Percentiles rank a stretch among this genome's conserved stretches.
Evolutionary conservation across 2,888 invertebrate species (phyloP).

Genomic region (Oscheius sp.): DNA sequence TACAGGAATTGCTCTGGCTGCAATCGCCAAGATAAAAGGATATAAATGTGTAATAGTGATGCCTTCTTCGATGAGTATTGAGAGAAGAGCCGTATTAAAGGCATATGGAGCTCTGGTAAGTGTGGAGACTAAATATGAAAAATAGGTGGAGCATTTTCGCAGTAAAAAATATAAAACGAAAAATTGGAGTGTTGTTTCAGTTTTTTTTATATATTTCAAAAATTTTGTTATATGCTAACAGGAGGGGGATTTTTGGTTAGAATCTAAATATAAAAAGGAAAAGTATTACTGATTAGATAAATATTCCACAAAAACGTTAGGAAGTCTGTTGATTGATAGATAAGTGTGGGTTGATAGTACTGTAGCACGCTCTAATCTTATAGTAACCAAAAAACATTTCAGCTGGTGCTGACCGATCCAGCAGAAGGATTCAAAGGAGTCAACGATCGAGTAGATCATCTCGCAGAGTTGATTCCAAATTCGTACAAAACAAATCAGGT

Average conservation of each 20-base stretch:
- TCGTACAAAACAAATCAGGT: conserved; percentile 31
- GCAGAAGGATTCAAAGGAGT: conserved; percentile 40
- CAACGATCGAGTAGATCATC: conserved; percentile 30
- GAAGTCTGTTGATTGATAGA: too few species aligned
- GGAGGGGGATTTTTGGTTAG: too few species aligned
- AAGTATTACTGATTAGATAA: too few species aligned
- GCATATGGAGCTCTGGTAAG: conserved; percentile 56
- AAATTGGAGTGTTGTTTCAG: background rate
- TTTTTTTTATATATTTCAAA: background rate
- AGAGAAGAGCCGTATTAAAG: conserved; percentile 60
- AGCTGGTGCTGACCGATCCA: conserved; percentile 41
- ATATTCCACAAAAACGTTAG: too few species aligned
- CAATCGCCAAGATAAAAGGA: conserved; percentile 34
- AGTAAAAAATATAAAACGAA: background rate
- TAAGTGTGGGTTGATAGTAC: too few species aligned
- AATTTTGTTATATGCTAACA: too few species aligned
- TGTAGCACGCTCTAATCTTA: too few species aligned
- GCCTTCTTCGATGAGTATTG: conserved; percentile 67
- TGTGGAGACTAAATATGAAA: background rate
- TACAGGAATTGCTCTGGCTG: conserved; percentile 68
- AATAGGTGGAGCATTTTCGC: background rate
- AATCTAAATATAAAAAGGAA: too few species aligned
- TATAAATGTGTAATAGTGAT: conserved; percentile 68
- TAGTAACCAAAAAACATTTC: too few species aligned
- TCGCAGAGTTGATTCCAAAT: conserved; percentile 30